These are phyloP conservation scores for Nyctibius bracteatus DNA, from an alignment of 2,113 vertebrate genomes.

Conservation along the genomic window DNA sequence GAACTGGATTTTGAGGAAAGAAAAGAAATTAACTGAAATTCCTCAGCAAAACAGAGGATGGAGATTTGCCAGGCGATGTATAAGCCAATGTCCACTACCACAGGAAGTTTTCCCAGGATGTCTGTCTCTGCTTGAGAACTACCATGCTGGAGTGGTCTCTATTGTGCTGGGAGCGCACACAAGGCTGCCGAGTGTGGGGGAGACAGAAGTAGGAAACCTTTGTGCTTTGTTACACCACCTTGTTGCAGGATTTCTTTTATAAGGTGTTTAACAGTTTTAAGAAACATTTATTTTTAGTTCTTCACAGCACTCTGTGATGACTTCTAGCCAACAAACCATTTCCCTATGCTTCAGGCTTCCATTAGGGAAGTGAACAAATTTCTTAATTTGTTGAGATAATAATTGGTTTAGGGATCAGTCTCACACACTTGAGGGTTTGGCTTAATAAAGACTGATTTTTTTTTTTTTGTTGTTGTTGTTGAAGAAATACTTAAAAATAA, in stretches of 20 bases:
- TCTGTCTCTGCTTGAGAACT: background rate
- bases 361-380: background rate
- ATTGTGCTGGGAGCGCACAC: no score
- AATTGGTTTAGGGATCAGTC: background rate
- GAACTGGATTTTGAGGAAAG: background rate
- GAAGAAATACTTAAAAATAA: background rate
- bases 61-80: background rate
- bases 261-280: background rate
- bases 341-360: background rate
- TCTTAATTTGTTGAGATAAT: background rate
- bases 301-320: background rate
- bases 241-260: background rate
- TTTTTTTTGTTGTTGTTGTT: no score
- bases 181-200: rapidly evolving
- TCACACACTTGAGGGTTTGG: background rate
- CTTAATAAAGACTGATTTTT: background rate
- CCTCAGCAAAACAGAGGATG: background rate
- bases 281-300: background rate
- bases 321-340: background rate
- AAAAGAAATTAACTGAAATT: background rate
- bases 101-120: background rate
- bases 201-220: background rate
- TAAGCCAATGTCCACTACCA: background rate
- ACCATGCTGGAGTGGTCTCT: background rate
- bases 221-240: background rate